A percentile compares a stretch with the other conserved stretches of the same genome.
These are phyloP conservation scores for Podilymbus podiceps DNA, from an alignment of 2,113 vertebrate genomes.

Conservation along the genomic window DNA sequence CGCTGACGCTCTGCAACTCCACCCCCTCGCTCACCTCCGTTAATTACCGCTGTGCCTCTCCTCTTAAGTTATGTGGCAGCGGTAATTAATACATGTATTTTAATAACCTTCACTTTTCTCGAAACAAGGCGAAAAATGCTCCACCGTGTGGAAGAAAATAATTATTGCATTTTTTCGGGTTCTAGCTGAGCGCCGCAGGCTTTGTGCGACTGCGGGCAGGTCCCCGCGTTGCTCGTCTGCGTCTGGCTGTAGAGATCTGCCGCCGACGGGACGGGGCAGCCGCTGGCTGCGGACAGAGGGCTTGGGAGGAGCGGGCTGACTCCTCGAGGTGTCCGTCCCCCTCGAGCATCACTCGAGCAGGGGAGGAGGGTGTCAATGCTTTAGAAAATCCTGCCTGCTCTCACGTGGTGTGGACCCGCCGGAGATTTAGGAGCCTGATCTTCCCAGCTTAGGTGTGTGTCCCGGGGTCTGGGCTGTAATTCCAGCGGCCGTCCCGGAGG, in stretches of 20 bases:
- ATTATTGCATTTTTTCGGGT: neutral
- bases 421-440: neutral
- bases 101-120: neutral
- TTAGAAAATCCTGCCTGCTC: neutral
- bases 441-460: neutral
- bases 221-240: neutral
- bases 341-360: accelerated
- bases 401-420: accelerated
- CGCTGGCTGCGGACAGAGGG: neutral
- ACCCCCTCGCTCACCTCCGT: neutral
- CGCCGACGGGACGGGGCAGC: neutral
- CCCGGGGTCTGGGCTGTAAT: neutral
- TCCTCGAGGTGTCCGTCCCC: neutral
- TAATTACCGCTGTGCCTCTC: conserved; percentile 16
- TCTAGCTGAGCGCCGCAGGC: neutral
- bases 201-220: neutral
- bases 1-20: neutral
- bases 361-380: too few relatives aligned
- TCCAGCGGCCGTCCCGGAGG: neutral
- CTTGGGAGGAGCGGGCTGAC: neutral
- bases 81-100: neutral
- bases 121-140: neutral
- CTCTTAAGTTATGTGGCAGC: neutral
- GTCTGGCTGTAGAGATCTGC: neutral
- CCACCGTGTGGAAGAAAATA: neutral